Conservation (phyloP, 2,888 invertebrate genomes). For the Drosophila histrio region DNA sequence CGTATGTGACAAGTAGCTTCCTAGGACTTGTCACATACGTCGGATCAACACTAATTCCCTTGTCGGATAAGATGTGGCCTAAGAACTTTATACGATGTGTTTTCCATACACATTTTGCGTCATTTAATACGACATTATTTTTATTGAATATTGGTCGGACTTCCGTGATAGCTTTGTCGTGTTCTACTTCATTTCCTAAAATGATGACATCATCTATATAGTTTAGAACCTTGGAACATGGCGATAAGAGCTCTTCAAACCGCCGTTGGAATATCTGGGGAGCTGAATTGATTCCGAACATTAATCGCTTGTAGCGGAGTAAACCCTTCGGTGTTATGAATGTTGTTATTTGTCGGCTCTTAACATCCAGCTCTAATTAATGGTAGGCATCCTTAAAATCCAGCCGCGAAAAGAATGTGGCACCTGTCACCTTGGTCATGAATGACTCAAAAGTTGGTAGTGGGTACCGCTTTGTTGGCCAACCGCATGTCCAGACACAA, state of each 20-base stretch:
- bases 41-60: background rate
- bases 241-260: background rate
- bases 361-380: background rate
- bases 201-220: background rate
- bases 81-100: background rate
- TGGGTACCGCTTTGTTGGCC: too few species aligned
- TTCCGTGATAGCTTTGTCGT: background rate
- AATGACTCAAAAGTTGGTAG: conserved; percentile 2
- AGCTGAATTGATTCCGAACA: background rate
- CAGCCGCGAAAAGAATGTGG: background rate
- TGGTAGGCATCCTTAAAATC: conserved; percentile 8
- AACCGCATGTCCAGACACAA: too few species aligned
- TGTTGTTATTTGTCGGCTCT: background rate
- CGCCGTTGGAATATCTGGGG: conserved; percentile 12
- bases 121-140: background rate
- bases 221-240: background rate
- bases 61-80: background rate
- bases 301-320: conserved; percentile 4
- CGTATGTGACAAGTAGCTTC: too few species aligned
- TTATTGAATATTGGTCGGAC: background rate
- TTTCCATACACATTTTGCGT: background rate
- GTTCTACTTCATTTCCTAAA: background rate
- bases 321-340: background rate
- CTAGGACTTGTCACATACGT: too few species aligned
- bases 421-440: background rate